phyloP scores from a whole-genome alignment of 1,140 invertebrate genomes.

The Drosophila grimshawi region DNA sequence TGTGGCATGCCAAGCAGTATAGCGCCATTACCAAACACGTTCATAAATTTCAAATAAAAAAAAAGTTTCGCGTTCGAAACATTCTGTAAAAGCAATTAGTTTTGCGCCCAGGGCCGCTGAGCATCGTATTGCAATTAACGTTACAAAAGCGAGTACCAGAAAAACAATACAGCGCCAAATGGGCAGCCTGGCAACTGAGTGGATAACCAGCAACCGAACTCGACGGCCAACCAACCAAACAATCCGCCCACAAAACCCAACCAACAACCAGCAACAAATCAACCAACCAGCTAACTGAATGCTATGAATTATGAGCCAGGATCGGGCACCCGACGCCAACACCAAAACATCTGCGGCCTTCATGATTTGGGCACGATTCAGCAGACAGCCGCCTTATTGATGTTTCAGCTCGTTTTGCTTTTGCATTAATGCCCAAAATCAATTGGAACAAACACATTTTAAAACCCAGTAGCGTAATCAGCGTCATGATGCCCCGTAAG shows the following conservation, averaged over 20 bases:
- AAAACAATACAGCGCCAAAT: constrained; percentile 70
- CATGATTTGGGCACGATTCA: not conserved
- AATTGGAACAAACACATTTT: constrained; percentile 44
- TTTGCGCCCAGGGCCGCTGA: constrained; percentile 55
- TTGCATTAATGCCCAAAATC: constrained; percentile 60
- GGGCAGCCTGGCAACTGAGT: constrained; percentile 17
- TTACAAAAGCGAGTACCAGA: constrained; percentile 58
- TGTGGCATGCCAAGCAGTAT: not conserved
- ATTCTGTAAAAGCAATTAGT: constrained; percentile 78
- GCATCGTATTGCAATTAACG: constrained; percentile 82
- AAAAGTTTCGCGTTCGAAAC: constrained; percentile 67
- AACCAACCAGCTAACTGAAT: constrained; percentile 62
- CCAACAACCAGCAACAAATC: constrained; percentile 27
- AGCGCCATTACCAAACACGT: constrained; percentile 50
- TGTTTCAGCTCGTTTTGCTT: constrained; percentile 21
- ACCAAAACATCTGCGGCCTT: constrained; percentile 38
- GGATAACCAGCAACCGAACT: too few species aligned
- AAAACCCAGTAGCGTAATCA: constrained; percentile 39
- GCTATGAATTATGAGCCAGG: constrained; percentile 69
- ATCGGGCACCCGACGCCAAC: constrained; percentile 30
- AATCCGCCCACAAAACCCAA: constrained; percentile 21
- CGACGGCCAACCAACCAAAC: constrained; percentile 2
- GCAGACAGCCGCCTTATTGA: not conserved
- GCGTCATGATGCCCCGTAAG: not conserved
- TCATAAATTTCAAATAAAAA: constrained; percentile 64